These are phyloP conservation scores for Marisa cornuarietis DNA, from an alignment of 1,140 invertebrate species.

Conservation along the genomic window DNA sequence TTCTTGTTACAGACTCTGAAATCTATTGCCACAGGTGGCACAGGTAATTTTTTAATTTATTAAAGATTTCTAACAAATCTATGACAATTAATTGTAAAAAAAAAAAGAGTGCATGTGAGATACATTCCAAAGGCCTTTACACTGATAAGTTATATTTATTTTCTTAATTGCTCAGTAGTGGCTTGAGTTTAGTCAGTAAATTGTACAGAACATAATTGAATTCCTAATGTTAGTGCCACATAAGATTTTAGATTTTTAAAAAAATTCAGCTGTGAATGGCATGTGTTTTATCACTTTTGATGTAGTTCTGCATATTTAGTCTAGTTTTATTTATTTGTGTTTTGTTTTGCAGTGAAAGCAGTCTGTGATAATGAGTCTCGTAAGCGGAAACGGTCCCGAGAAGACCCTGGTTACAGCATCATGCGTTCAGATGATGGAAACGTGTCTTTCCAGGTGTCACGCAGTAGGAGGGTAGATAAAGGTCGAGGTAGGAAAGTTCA, in stretches of 20 bases:
- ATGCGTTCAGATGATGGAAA: constrained; percentile 30
- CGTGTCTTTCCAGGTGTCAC: constrained; percentile 28
- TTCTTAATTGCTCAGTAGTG: no score
- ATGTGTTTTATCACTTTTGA: background rate
- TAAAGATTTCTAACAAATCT: background rate
- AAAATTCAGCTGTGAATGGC: background rate
- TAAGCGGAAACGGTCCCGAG: constrained; percentile 28
- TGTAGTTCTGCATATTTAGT: background rate
- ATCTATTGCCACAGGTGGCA: constrained; percentile 46
- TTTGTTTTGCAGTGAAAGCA: constrained; percentile 39
- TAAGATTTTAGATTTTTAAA: background rate
- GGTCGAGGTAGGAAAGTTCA: constrained; percentile 24
- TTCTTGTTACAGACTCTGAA: constrained; percentile 44
- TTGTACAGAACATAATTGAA: no score
- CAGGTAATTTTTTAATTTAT: constrained; percentile 32
- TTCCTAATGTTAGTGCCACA: no score
- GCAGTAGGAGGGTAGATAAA: constrained; percentile 26
- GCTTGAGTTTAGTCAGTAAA: background rate
- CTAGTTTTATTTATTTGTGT: background rate
- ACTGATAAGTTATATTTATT: no score
- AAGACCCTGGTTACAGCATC: constrained; percentile 34
- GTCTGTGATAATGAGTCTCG: constrained; percentile 39
- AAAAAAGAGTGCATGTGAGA: no score
- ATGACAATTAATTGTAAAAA: background rate
- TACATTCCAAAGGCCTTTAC: no score